These are phyloP conservation scores for Loxodonta africana DNA, from an alignment of 2,113 vertebrate species.

Conservation along the genomic window DNA sequence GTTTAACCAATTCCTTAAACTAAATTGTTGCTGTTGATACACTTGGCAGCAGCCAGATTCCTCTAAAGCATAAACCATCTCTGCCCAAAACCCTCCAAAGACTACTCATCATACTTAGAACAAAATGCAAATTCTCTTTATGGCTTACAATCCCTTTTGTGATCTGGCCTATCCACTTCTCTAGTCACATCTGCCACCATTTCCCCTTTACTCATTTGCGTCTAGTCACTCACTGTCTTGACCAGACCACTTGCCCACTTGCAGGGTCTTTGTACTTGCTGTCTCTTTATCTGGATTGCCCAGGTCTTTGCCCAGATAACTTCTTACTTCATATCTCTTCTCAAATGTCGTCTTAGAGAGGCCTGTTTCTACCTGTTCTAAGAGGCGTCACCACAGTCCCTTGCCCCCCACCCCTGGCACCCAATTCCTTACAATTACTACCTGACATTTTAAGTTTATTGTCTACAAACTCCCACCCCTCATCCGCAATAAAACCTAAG, in stretches of 20 bases:
- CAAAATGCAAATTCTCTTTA: neutral
- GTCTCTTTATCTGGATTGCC: neutral
- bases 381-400: neutral
- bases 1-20: neutral
- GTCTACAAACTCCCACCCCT: neutral
- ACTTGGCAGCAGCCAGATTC: neutral
- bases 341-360: slow-evolving; percentile 21
- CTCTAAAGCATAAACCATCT: neutral
- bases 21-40: slow-evolving; percentile 37
- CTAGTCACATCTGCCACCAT: neutral
- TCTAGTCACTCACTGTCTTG: neutral
- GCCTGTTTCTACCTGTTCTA: neutral
- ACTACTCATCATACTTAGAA: slow-evolving; percentile 28
- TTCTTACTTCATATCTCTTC: neutral
- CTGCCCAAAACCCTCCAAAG: neutral
- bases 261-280: neutral
- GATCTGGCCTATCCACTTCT: neutral
- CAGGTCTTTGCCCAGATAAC: neutral
- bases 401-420: neutral
- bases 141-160: neutral
- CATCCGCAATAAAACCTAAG: slow-evolving; percentile 14
- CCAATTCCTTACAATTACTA: neutral
- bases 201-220: neutral
- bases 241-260: neutral
- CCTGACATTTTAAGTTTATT: neutral